phyloP scores from a whole-genome alignment of 53 echinoderm and acorn worm species.

The Astropecten irregularis region DNA sequence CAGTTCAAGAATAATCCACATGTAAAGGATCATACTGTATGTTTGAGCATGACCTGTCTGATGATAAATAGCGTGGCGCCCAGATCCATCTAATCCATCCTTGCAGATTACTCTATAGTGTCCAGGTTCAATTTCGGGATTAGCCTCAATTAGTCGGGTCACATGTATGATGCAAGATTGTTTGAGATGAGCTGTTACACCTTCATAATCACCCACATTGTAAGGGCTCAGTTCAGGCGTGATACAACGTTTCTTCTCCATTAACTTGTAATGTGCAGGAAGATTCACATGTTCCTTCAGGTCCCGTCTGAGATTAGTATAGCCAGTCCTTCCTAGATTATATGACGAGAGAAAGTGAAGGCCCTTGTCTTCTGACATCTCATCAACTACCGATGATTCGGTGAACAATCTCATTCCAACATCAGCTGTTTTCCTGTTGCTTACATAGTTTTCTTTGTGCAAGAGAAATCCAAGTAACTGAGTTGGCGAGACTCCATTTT shows the following conservation, averaged over 20 bases:
- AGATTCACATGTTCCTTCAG: constrained; percentile 2
- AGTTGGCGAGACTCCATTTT: constrained; percentile 20
- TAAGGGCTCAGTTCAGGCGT: background rate
- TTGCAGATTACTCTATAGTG: constrained; percentile 7
- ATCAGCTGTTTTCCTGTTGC: background rate
- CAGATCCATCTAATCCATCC: constrained; percentile 2
- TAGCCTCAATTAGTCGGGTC: constrained; percentile 8
- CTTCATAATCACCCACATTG: background rate
- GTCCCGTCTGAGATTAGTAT: constrained; percentile 8
- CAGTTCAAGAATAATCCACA: background rate
- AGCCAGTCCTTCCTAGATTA: background rate
- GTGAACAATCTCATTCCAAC: constrained; percentile 5
- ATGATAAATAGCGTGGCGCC: background rate
- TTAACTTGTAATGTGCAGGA: constrained; percentile 13
- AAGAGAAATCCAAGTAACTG: constrained; percentile 12
- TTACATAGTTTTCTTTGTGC: constrained; percentile 1
- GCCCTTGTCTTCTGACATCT: constrained; percentile 3
- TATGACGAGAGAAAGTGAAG: constrained; percentile 7
- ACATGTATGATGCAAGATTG: background rate
- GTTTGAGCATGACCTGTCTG: background rate
- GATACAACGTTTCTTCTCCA: constrained; percentile 2
- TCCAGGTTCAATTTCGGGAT: background rate
- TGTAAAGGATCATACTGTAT: background rate
- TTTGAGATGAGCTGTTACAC: background rate
- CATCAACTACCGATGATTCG: background rate